Evolutionary conservation across 2,797 vertebrate genomes (phyloP), one percentile per base, ranked within the genome.

Genomic region (Okamejei kenojei): DNA sequence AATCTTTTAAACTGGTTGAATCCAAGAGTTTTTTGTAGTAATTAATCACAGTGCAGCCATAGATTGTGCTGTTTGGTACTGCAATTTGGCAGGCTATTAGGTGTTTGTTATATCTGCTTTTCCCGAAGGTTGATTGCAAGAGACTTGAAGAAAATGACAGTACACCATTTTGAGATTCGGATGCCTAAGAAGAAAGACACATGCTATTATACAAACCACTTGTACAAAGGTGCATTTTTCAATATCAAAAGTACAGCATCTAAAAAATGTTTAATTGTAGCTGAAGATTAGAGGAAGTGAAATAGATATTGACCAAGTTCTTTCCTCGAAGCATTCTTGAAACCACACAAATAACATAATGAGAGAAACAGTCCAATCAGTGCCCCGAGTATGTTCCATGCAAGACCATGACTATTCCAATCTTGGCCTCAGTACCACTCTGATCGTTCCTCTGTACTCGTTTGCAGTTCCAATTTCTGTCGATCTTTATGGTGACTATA

Each of bases 61-160:
- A 29, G 35, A 96, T 78, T 93, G 79, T 81, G 32, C 95, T 11
- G 1, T 96, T 94, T 93, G 96, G 96, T 1, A 95, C 94, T 94
- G 96, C 82, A 93, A 97, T 95, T 93, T 97, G 96, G 94, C 95
- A 96, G 8, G 97, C 97, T 17, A 94, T 94, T 7, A 97, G 94
- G 6, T 78, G 94, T 93, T 94, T 95, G 3, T 65, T 93, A 93
- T 93, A 93, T 95, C 94, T 95, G 1, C 93, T 94, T 93, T 5
- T 93, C 91, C 82, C 94, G 93, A 63, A 93, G 93, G 88, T 93
- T 29, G 94, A 95, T 7, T 95, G 94, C 76, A 95, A 93, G 93
- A 93, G 93, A 82, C 93, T 95, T 93, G 29, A 93, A 88, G 93
- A 94, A 94, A 93, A 65, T 81, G 94, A 95, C 94, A 1, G 2